These are phyloP conservation scores for Drosophila neutralis DNA, from an alignment of 2,888 invertebrate species.

Conservation along the genomic window DNA sequence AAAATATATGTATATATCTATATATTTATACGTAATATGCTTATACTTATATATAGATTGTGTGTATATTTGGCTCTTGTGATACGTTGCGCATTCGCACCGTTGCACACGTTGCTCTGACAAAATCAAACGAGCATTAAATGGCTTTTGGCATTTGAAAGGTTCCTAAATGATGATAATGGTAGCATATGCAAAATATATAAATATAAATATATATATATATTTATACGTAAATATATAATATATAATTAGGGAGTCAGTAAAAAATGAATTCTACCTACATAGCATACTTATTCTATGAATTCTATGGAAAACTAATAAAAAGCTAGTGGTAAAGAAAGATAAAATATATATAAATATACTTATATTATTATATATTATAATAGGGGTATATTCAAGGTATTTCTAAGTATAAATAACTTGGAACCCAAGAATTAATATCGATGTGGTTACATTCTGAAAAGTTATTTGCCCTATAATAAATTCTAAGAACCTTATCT, in stretches of 20 bases:
- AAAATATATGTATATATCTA: background rate
- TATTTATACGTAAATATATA: background rate
- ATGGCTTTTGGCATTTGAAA: constrained; percentile 16
- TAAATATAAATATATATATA: background rate
- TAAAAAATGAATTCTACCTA: background rate
- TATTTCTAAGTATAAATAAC: background rate
- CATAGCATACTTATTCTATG: constrained; percentile 20
- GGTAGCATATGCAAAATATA: background rate
- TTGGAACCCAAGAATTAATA: background rate
- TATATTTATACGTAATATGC: background rate
- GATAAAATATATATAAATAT: background rate
- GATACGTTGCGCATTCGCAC: constrained; percentile 51
- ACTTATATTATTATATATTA: background rate
- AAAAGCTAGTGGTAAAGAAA: background rate
- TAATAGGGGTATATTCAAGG: background rate
- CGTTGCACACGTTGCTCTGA: constrained; percentile 44
- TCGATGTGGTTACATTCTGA: background rate
- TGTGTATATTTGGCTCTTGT: background rate
- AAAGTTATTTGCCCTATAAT: constrained; percentile 1
- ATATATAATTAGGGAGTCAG: background rate
- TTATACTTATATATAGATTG: constrained; percentile 15
- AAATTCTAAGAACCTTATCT: background rate
- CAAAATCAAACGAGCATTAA: constrained; percentile 16
- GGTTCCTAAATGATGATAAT: constrained; percentile 24
- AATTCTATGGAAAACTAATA: background rate